These are phyloP conservation scores for Elephantulus edwardii DNA, from an alignment of 2,113 vertebrate species.

Conservation along the genomic window DNA sequence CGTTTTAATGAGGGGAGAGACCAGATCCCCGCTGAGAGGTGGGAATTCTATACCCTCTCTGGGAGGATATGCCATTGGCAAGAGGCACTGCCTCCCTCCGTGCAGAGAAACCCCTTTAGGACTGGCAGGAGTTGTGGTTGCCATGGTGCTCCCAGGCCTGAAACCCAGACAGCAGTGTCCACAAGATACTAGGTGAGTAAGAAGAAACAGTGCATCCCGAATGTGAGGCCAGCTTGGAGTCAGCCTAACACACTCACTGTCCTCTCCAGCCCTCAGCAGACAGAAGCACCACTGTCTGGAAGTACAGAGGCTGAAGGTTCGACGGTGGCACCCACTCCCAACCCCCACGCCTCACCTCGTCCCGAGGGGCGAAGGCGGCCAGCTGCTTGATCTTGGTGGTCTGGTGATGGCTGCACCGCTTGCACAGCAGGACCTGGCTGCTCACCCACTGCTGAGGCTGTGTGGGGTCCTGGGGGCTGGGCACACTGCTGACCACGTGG, in stretches of 20 bases:
- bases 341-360: conserved; percentile 87
- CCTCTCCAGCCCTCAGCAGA: fast-evolving
- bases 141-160: background rate
- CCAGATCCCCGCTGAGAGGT: background rate
- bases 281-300: background rate
- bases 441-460: conserved; percentile 95
- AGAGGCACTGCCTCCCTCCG: background rate
- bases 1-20: background rate
- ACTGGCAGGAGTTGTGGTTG: background rate
- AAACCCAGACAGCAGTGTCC: background rate
- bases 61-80: background rate
- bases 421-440: conserved; percentile 95
- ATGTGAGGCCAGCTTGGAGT: fast-evolving
- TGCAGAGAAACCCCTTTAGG: background rate
- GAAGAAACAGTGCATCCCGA: background rate
- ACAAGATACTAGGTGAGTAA: background rate
- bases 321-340: background rate
- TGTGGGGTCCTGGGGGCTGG: conserved; percentile 76
- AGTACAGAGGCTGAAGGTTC: background rate
- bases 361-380: conserved; percentile 92
- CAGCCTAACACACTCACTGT: background rate
- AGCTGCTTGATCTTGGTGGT: conserved; percentile 94
- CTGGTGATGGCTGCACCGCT: conserved; percentile 95
- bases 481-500: conserved; percentile 89
- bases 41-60: background rate